A percentile compares a stretch with the other conserved stretches of the same genome.
Evolutionary conservation across 1,140 invertebrate genomes (phyloP).

Genomic region (Cepaea nemoralis): DNA sequence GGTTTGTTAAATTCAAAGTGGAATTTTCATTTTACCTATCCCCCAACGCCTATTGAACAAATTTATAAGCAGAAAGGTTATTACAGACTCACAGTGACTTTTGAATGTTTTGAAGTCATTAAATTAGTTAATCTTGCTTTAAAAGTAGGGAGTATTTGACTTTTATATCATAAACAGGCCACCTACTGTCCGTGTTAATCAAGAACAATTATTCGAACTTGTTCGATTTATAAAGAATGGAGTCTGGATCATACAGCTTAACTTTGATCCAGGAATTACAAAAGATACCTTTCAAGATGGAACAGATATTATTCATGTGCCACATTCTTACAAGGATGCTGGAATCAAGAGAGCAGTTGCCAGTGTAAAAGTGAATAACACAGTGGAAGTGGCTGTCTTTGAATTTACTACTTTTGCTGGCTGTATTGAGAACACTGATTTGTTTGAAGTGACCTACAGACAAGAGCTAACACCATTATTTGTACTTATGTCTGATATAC

Average conservation of each 20-base stretch:
- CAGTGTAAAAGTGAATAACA: background rate
- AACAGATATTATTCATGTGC: background rate
- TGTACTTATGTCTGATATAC: background rate
- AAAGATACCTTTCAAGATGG: background rate
- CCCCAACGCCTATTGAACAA: background rate
- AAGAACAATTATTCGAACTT: background rate
- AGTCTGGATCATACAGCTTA: background rate
- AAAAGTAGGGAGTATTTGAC: background rate
- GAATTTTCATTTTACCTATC: background rate
- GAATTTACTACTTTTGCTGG: background rate
- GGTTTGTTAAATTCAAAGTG: constrained; percentile 4
- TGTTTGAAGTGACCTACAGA: constrained; percentile 6
- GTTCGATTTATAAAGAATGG: background rate
- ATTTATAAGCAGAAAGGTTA: background rate
- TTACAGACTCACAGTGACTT: background rate
- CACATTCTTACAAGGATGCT: background rate
- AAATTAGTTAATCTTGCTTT: background rate
- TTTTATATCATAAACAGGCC: background rate
- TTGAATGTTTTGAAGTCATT: background rate
- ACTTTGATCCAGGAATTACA: background rate
- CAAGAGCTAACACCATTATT: background rate
- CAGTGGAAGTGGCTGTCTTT: background rate
- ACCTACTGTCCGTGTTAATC: background rate
- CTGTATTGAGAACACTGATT: background rate
- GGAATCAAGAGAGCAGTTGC: background rate